Base-by-base conservation (phyloP, 2,113 vertebrate genomes). In the Oreochromis aureus region DNA sequence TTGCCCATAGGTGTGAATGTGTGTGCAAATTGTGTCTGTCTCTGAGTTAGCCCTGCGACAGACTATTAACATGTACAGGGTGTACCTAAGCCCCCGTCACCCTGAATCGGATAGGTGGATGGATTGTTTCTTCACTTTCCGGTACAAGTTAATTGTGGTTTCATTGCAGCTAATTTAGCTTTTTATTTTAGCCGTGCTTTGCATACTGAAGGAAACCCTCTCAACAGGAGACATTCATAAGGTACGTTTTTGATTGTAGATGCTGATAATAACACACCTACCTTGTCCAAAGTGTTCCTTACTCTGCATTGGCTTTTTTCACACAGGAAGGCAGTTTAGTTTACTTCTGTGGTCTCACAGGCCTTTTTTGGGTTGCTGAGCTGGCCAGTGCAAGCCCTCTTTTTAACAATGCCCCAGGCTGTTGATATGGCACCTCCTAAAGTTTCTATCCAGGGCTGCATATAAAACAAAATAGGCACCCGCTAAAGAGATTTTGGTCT, bases 391-490 rank as follows among this genome's bases (percentile, higher is more conserved):
- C 18, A 19, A 32, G 0, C 10, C 0, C 71, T 78, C 44, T 78
- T 78, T 78, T 78, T 53, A 53, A 53, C 24, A 78, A 32, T 32
- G 10, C 18, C 27, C 1, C 46, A 53, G 46, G 16, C 27, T 53
- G 46, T 78, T 78, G 46, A 78, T 53, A 34, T 78, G 46, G 46
- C 27, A 51, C 27, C 73, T 78, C 46, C 46, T 13, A 78, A 78
- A 78, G 44, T 78, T 78, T 78, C 27, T 78, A 78, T 78, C 18
- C 18, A 53, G 27, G 46, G 73, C 71, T 78, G 24, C 71, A 32
- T 51, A 78, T 78, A 51, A 51, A 51, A 76, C 69, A 76, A 78
- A 78, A 78, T 78, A 78, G 24, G 24, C 71, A 78, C 1, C 71
- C 4, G 10, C 24, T 51, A 78, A 51, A 76, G 44, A 76, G 44